phyloP scores from a whole-genome alignment of 2,113 vertebrate genomes.

The Hippopotamus amphibius region DNA sequence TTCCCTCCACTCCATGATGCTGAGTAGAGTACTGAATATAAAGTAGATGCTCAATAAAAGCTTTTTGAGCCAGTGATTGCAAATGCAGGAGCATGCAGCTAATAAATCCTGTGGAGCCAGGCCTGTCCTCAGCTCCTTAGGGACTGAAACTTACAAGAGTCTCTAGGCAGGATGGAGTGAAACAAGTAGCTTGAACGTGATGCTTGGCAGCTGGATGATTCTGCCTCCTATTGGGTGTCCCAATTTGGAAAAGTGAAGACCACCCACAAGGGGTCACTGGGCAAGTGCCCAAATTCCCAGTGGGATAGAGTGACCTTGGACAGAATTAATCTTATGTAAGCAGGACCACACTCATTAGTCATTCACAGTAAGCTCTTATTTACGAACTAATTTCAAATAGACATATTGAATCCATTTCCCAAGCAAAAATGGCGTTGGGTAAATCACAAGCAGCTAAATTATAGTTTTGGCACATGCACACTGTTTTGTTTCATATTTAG shows the following conservation, averaged over 20 bases:
- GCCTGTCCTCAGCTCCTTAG: neutral
- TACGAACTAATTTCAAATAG: conserved; percentile 80
- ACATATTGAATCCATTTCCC: conserved; percentile 81
- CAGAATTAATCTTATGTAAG: conserved; percentile 73
- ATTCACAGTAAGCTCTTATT: conserved; percentile 75
- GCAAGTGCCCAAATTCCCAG: conserved; percentile 72
- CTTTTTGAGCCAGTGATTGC: neutral
- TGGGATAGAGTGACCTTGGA: conserved; percentile 65
- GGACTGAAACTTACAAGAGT: conserved; percentile 17
- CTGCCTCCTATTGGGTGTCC: conserved; percentile 37
- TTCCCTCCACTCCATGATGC: neutral
- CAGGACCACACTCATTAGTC: conserved; percentile 76
- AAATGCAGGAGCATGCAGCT: neutral
- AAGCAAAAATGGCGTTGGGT: conserved; percentile 65
- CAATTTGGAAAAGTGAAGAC: conserved; percentile 71
- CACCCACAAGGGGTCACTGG: conserved; percentile 73
- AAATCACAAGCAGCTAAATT: conserved; percentile 81
- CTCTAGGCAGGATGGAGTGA: conserved; percentile 15
- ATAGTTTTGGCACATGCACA: conserved; percentile 74
- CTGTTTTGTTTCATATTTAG: conserved; percentile 77
- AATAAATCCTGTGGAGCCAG: conserved; percentile 18
- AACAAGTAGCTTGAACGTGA: conserved; percentile 62
- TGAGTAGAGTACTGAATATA: neutral
- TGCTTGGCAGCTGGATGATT: conserved; percentile 64
- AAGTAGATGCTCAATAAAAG: conserved; percentile 61